phyloP scores from a whole-genome alignment of 2,797 vertebrate species.

The Thamnophis elegans region DNA sequence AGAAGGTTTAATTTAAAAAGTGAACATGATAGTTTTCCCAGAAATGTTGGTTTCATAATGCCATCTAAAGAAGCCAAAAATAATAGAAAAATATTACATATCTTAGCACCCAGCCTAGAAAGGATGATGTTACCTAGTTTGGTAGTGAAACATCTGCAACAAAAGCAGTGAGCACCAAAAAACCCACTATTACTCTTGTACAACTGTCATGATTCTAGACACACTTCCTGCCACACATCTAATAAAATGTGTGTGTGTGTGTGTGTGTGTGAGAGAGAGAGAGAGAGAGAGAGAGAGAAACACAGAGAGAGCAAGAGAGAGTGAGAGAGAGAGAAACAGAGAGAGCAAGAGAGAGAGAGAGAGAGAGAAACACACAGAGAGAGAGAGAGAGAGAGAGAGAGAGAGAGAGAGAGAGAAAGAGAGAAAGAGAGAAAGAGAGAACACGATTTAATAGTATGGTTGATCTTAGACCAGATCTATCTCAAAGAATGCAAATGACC shows the following conservation, averaged over 20 bases:
- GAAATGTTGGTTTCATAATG: background rate
- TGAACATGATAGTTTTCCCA: background rate
- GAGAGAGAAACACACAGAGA: no score
- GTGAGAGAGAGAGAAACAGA: no score
- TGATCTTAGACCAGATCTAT: no score
- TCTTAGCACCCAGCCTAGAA: background rate
- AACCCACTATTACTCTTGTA: background rate
- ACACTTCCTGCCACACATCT: background rate
- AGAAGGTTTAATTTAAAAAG: background rate
- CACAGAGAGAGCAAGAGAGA: no score
- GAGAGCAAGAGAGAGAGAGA: no score
- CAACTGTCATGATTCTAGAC: background rate
- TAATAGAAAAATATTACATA: background rate
- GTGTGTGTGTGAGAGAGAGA: no score
- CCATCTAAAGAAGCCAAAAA: background rate
- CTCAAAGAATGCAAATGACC: no score
- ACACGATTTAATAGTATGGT: background rate
- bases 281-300: no score
- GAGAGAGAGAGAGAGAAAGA: accelerated
- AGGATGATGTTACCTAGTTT: background rate
- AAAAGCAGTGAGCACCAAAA: no score
- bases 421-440: background rate
- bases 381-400: no score
- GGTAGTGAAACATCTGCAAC: background rate
- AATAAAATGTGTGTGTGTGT: background rate